Percentiles rank a stretch among this genome's conserved stretches.
Conservation (phyloP, 2,113 vertebrate genomes). For the Jacana jacana region DNA sequence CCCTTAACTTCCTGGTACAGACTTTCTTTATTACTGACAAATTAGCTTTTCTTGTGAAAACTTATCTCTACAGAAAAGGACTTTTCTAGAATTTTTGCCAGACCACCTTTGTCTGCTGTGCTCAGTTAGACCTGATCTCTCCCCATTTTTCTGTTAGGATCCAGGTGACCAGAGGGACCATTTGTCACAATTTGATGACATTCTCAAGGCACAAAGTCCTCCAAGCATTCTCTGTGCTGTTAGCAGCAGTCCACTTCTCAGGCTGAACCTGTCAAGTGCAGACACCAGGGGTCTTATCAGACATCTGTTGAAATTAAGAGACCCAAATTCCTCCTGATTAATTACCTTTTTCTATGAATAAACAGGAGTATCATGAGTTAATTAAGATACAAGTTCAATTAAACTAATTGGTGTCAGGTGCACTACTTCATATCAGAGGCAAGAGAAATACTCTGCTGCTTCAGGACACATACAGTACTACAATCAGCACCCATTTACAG, state of each 20-base stretch:
- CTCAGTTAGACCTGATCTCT: background rate
- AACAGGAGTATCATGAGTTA: slow-evolving; percentile 43
- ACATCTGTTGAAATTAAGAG: slow-evolving; percentile 35
- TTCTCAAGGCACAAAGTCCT: background rate
- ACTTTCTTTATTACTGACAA: background rate
- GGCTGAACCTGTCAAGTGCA: background rate
- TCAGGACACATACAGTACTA: background rate
- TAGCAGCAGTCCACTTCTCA: background rate
- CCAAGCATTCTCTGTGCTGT: background rate
- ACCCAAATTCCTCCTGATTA: slow-evolving; percentile 27
- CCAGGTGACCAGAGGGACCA: background rate
- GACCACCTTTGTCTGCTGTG: background rate
- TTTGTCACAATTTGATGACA: background rate
- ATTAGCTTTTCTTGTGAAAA: background rate
- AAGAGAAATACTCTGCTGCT: background rate
- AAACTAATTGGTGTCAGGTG: slow-evolving; percentile 1
- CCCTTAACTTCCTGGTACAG: background rate
- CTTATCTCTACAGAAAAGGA: background rate
- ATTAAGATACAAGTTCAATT: slow-evolving; percentile 35
- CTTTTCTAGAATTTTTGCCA: background rate
- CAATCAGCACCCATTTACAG: background rate
- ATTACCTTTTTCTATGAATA: slow-evolving; percentile 31
- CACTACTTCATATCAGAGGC: background rate
- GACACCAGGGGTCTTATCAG: background rate
- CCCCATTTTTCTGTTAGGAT: background rate